Conservation (phyloP, 2,888 invertebrate genomes). For the Melanostoma scalare region DNA sequence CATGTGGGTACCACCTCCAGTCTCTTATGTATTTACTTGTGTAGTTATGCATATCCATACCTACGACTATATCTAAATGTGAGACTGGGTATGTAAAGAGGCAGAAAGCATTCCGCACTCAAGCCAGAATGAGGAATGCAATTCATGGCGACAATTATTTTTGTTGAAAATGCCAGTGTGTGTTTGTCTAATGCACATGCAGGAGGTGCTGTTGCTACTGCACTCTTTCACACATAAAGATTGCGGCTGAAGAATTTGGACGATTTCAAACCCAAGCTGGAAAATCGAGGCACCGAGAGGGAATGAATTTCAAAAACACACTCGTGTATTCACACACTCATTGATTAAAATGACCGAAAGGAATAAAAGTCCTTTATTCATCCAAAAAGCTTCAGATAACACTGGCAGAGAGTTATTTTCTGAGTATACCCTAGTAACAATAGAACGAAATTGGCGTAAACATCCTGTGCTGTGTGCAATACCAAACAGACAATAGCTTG, state of each 20-base stretch:
- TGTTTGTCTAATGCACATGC: conserved; percentile 66
- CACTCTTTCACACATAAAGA: conserved; percentile 22
- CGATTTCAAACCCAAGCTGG: conserved; percentile 17
- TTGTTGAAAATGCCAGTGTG: conserved; percentile 56
- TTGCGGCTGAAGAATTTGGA: conserved; percentile 45
- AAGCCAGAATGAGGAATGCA: conserved; percentile 56
- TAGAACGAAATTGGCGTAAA: conserved; percentile 71
- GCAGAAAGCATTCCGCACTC: conserved; percentile 42
- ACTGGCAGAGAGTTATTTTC: conserved; percentile 39
- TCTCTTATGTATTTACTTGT: background rate
- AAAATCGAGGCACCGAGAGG: conserved; percentile 9
- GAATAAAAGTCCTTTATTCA: conserved; percentile 52
- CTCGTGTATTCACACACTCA: conserved; percentile 56
- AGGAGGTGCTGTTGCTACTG: conserved; percentile 43
- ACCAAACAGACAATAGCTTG: conserved; percentile 67
- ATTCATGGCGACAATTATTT: conserved; percentile 72
- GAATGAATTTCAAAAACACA: conserved; percentile 53
- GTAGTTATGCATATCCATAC: background rate
- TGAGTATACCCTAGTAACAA: conserved; percentile 64
- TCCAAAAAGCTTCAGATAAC: conserved; percentile 33
- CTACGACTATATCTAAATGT: background rate
- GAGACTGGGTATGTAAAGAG: conserved; percentile 30
- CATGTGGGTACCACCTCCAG: background rate
- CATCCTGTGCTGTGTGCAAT: conserved; percentile 65
- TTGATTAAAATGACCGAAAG: conserved; percentile 72